phyloP scores from a whole-genome alignment of 2,113 vertebrate genomes.

The Crotalus horridus region DNA sequence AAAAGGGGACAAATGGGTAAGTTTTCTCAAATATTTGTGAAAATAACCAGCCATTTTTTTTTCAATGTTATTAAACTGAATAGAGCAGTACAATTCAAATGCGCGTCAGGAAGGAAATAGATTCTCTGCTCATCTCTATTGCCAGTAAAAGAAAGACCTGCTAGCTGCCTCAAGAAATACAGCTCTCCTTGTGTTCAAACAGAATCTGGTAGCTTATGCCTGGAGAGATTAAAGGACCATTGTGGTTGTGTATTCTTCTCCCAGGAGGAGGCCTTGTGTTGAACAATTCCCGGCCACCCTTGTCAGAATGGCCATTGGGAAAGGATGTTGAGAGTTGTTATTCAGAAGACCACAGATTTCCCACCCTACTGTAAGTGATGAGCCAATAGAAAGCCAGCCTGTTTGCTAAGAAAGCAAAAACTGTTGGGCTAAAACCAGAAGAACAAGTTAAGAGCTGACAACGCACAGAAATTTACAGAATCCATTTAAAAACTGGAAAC shows the following conservation, averaged over 20 bases:
- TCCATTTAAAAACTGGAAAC: background rate
- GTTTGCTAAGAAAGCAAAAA: background rate
- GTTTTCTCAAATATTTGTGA: background rate
- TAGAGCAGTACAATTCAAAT: background rate
- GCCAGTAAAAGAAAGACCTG: background rate
- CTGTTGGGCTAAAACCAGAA: background rate
- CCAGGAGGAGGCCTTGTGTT: background rate
- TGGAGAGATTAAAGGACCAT: background rate
- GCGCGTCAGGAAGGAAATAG: background rate
- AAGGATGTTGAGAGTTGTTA: background rate
- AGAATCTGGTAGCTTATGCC: background rate
- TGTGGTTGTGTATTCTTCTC: background rate
- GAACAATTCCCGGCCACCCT: background rate
- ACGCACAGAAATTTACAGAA: background rate
- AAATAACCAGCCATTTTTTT: background rate
- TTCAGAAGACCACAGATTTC: background rate
- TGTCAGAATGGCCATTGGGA: background rate
- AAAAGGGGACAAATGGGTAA: background rate
- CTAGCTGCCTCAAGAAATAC: background rate
- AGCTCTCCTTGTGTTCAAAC: background rate
- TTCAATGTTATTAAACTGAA: background rate
- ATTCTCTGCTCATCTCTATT: background rate
- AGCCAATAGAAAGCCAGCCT: background rate
- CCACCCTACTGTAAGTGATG: background rate
- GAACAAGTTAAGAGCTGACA: background rate